Evolutionary conservation across 1,140 invertebrate species (phyloP).

Genomic region (Pseudomyrmex gracilis): DNA sequence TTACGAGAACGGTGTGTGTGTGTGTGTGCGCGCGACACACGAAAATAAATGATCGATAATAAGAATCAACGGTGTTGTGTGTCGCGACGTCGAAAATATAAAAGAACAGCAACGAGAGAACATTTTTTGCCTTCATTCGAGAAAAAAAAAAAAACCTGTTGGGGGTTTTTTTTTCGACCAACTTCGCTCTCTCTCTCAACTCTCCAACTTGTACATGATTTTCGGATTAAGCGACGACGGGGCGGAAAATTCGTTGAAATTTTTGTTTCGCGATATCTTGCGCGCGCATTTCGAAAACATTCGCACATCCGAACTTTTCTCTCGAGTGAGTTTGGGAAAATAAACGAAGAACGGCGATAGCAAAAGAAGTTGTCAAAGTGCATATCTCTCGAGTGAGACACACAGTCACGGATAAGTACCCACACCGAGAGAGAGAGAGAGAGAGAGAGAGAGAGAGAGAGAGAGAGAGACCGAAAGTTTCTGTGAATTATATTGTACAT

Average conservation of each 20-base stretch:
- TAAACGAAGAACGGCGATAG: neutral
- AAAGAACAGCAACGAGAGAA: too few relatives aligned
- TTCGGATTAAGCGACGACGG: conserved; percentile 56
- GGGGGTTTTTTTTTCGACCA: conserved; percentile 5
- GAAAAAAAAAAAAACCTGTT: too few relatives aligned
- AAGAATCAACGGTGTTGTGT: conserved; percentile 49
- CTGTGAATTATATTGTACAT: conserved; percentile 31
- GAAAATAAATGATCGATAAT: conserved; percentile 38
- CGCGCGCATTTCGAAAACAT: neutral
- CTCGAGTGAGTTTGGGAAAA: neutral
- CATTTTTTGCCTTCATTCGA: conserved; percentile 21
- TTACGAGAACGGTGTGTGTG: conserved; percentile 9
- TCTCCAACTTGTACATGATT: too few relatives aligned
- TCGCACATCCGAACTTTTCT: neutral
- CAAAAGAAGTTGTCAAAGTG: neutral
- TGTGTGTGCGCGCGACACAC: too few relatives aligned
- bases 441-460: neutral
- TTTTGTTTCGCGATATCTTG: conserved; percentile 14
- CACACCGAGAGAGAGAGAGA: neutral
- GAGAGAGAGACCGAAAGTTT: conserved; percentile 14
- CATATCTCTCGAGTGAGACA: too few relatives aligned
- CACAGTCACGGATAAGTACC: neutral
- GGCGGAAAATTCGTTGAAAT: conserved; percentile 17
- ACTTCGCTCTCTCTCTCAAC: too few relatives aligned
- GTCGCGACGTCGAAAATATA: neutral